Conservation (phyloP, 2,113 vertebrate species). For the Cricetomys ansorgei region DNA sequence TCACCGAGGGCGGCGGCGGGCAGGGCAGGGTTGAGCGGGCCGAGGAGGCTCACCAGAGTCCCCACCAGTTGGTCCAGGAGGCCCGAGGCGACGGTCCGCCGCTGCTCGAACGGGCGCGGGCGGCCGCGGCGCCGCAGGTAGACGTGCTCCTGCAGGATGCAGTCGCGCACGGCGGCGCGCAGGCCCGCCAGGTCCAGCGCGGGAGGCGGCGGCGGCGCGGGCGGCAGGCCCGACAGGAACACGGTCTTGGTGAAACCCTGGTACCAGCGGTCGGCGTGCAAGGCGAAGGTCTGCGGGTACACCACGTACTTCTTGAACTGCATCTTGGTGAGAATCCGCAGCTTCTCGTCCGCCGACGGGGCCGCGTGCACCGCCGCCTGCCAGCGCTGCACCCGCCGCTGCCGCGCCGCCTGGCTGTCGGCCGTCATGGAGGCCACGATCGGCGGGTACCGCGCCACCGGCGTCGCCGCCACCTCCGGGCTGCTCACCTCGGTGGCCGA, state of each 20-base stretch:
- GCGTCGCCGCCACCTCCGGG: not conserved
- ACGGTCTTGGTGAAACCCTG: constrained; percentile 95
- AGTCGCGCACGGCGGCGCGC: constrained; percentile 84
- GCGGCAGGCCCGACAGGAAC: constrained; percentile 90
- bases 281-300: constrained; percentile 91
- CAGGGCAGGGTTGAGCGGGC: constrained; percentile 86
- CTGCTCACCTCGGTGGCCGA: not conserved
- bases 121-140: constrained; percentile 83
- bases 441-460: constrained; percentile 88
- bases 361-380: constrained; percentile 84
- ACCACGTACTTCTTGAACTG: constrained; percentile 94
- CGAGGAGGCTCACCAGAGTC: constrained; percentile 82
- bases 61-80: constrained; percentile 88
- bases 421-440: constrained; percentile 92
- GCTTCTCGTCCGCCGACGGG: constrained; percentile 86
- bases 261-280: constrained; percentile 94
- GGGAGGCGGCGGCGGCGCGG: not conserved
- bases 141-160: constrained; percentile 91
- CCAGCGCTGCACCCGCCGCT: constrained; percentile 85
- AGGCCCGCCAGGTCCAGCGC: constrained; percentile 73
- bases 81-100: constrained; percentile 78
- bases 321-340: constrained; percentile 88
- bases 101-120: constrained; percentile 59
- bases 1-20: constrained; percentile 89
- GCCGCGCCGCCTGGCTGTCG: constrained; percentile 90